Percentiles rank a stretch among this genome's conserved stretches.
Evolutionary conservation across 2,797 vertebrate species (phyloP).

Genomic region (Balearica regulorum): DNA sequence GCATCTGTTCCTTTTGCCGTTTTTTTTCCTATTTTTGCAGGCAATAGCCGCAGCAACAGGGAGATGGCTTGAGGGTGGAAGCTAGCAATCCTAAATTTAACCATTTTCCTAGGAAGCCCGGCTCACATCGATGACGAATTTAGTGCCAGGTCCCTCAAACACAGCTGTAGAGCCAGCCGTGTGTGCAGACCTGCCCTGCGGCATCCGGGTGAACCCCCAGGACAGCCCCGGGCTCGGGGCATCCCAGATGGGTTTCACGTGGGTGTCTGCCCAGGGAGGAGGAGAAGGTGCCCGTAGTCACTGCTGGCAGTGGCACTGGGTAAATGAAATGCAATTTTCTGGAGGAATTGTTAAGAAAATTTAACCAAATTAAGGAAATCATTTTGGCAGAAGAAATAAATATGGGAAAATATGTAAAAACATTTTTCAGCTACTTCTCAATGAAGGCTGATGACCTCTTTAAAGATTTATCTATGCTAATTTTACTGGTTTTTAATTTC

Average conservation of each 20-base stretch:
- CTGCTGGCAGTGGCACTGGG: background rate
- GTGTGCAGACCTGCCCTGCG: background rate
- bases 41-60: background rate
- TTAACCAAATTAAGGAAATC: background rate
- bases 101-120: background rate
- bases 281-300: background rate
- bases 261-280: background rate
- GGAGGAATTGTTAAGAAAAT: background rate
- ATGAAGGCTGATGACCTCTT: background rate
- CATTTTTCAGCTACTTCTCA: background rate
- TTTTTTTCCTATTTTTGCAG: slow-evolving; percentile 13
- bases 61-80: background rate
- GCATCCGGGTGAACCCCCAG: background rate
- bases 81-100: background rate
- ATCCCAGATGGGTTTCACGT: fast-evolving
- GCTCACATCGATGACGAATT: background rate
- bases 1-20: slow-evolving; percentile 21
- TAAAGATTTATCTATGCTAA: background rate
- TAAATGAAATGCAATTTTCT: background rate
- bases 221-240: background rate
- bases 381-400: background rate
- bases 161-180: fast-evolving
- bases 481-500: background rate
- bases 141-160: background rate
- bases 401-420: background rate